phyloP scores from a whole-genome alignment of 2,113 vertebrate species.

The Notarius lentiginosus region DNA sequence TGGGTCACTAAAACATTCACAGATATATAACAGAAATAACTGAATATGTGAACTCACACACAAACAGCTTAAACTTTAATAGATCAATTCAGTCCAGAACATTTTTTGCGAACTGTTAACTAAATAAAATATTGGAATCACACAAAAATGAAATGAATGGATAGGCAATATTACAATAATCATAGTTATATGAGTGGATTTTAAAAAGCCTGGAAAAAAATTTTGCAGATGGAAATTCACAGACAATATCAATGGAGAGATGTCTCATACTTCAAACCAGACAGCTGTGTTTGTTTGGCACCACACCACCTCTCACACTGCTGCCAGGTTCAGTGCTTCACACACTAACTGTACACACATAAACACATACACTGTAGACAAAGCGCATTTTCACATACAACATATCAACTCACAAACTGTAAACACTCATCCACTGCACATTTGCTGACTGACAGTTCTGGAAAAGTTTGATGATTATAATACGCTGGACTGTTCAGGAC shows the following conservation, averaged over 20 bases:
- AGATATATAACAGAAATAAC: constrained; percentile 30
- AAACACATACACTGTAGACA: constrained; percentile 34
- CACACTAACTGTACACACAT: constrained; percentile 6
- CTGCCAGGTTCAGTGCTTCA: constrained; percentile 51
- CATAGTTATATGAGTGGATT: neutral
- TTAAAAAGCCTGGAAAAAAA: constrained; percentile 37
- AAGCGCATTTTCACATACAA: constrained; percentile 6
- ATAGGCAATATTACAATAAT: neutral
- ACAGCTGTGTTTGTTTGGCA: constrained; percentile 59
- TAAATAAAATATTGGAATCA: neutral
- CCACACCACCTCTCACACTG: constrained; percentile 48
- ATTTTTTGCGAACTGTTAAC: neutral
- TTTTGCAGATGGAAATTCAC: constrained; percentile 32
- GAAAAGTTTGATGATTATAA: neutral
- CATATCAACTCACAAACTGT: constrained; percentile 15
- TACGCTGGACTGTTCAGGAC: neutral
- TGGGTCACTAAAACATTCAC: neutral
- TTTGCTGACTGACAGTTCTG: neutral
- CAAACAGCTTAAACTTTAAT: neutral
- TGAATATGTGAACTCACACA: constrained; percentile 8
- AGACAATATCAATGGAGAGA: constrained; percentile 38
- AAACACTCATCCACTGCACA: constrained; percentile 7
- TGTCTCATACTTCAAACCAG: constrained; percentile 39
- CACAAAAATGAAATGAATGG: constrained; percentile 16
- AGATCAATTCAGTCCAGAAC: neutral